Percentiles rank a stretch among this genome's conserved stretches.
Conservation (phyloP, 2,113 vertebrate genomes). For the Acrocephalus kingi region DNA sequence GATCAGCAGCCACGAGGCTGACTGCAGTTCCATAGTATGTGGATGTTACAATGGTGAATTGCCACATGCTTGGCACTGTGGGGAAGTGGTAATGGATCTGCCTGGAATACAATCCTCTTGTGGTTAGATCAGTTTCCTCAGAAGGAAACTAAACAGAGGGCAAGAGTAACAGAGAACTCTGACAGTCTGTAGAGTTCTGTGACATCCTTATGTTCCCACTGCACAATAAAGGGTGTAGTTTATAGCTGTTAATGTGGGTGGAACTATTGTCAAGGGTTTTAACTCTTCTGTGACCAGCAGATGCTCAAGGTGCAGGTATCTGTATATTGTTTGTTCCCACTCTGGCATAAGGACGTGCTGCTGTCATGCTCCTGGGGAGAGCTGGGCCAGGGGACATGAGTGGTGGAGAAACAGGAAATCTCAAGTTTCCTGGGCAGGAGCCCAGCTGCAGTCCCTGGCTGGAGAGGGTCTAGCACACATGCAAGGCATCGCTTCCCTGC, state of each 20-base stretch:
- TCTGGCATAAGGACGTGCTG: neutral
- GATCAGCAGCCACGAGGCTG: neutral
- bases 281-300: neutral
- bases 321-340: neutral
- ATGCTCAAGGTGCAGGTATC: neutral
- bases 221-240: neutral
- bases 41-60: neutral
- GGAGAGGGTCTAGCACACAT: neutral
- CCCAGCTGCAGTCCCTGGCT: neutral
- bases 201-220: neutral
- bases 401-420: neutral
- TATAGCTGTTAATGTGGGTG: neutral
- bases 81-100: neutral
- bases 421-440: neutral
- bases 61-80: neutral
- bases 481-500: neutral
- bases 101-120: neutral
- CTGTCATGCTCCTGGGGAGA: neutral
- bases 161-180: neutral
- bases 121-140: neutral
- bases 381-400: neutral
- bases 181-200: neutral
- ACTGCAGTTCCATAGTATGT: neutral
- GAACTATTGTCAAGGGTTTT: neutral
- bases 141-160: conserved; percentile 12